Evolutionary conservation across 2,113 vertebrate species (phyloP), one percentile per base, ranked within the genome.

Genomic region (Diphyllodes magnificus): DNA sequence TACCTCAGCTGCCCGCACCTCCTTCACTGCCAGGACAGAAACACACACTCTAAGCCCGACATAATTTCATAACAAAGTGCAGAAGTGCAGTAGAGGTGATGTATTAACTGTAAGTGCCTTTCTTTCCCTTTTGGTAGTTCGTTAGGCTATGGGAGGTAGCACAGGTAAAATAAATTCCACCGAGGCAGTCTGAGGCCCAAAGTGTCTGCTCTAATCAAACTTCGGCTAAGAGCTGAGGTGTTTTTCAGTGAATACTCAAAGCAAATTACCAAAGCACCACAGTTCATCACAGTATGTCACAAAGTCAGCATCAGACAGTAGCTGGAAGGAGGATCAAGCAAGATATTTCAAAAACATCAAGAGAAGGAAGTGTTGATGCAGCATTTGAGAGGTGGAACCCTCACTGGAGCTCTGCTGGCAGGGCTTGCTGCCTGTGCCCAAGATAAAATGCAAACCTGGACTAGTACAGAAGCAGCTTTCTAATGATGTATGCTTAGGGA

Each of bases 1-100:
- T 1, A 0, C 22, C 63, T 78, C 7, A 2, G 39, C 50, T 24
- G 31, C 25, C 33, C 11, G 3, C 15, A 5, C 7, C 9, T 64
- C 63, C 23, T 17, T 40, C 17, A 3, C 0, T 49, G 28, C 9
- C 76, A 66, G n/a, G 11, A 78, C 69, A 84, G 7, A 73, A 47
- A 39, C 44, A 13, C 23, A 39, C 44, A 13, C 23, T 35, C 11
- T 30, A 11, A 71, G 23, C 35, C 39, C 11, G 12, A 37, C 14
- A 17, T 24, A 15, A 37, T 40, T 51, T 40, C 54, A 64, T 33
- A 30, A 5, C 2, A 1, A 72, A 35, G 37, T 9, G 19, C 21
- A 42, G 40, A 76, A 61, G 24, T 28, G 49, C 49, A 21, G 21
- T 15, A 39, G 37, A 72, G 17, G 7, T 40, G 40, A 59, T 51